phyloP scores from a whole-genome alignment of 2,113 vertebrate species.

The Eurystomus gularis region DNA sequence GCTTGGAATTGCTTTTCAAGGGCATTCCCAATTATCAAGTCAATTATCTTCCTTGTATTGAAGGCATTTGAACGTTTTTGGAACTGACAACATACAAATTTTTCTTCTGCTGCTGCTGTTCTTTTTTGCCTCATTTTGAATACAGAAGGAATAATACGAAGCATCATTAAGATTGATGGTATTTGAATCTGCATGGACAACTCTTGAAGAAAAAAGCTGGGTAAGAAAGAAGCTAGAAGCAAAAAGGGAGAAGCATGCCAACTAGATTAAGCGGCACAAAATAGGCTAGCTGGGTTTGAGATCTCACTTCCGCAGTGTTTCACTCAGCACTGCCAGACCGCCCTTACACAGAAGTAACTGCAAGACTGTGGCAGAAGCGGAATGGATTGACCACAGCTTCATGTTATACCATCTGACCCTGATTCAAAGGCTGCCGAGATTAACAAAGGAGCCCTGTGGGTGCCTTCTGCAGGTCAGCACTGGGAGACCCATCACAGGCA shows the following conservation, averaged over 20 bases:
- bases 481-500: not conserved
- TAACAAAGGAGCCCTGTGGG: not conserved
- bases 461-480: not conserved
- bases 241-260: not conserved
- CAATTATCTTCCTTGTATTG: not conserved
- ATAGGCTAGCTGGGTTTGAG: not conserved
- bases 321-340: not conserved
- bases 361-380: not conserved
- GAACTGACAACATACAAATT: not conserved
- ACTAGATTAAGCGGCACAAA: not conserved
- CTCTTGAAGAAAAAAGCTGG: not conserved
- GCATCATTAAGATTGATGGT: not conserved
- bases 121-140: not conserved
- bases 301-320: not conserved
- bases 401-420: not conserved
- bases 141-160: not conserved
- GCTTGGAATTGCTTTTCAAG: constrained; percentile 10
- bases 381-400: not conserved
- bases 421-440: not conserved
- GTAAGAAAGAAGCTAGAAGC: not conserved
- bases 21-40: constrained; percentile 38
- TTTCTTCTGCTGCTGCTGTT: not conserved
- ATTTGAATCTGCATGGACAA: not conserved
- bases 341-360: not conserved
- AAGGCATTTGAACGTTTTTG: not conserved